Evolutionary conservation across 2,888 invertebrate genomes (phyloP).

Genomic region (Amphipyra berbera): DNA sequence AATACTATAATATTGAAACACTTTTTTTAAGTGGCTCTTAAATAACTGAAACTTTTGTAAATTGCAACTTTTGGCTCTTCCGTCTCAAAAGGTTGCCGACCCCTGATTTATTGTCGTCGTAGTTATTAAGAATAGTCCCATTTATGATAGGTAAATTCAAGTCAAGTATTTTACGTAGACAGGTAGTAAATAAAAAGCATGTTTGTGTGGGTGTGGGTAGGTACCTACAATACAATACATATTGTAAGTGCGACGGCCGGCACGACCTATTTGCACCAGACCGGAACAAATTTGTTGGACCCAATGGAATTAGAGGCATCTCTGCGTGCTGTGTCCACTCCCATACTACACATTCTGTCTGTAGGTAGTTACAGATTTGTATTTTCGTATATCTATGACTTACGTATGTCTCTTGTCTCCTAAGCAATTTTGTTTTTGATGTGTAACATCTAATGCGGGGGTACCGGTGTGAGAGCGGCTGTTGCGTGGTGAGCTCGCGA

Average conservation of each 20-base stretch:
- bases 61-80: no score
- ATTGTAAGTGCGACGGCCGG: constrained; percentile 51
- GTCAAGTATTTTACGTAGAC: not conserved
- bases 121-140: constrained; percentile 6
- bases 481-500: no score
- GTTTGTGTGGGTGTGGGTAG: not conserved
- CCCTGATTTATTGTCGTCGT: no score
- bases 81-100: no score
- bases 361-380: constrained; percentile 1
- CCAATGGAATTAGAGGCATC: constrained; percentile 64
- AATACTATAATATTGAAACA: no score
- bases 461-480: no score
- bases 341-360: constrained; percentile 27
- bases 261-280: constrained; percentile 64
- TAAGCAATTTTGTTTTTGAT: no score
- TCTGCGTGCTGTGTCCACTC: constrained; percentile 47
- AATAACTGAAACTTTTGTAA: no score
- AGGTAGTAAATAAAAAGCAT: not conserved
- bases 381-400: not conserved
- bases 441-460: no score
- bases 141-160: not conserved
- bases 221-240: constrained; percentile 26
- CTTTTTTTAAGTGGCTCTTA: no score
- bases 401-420: no score
- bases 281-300: constrained; percentile 69